These are phyloP conservation scores for Lathamus discolor DNA, from an alignment of 2,113 vertebrate species.

Conservation along the genomic window DNA sequence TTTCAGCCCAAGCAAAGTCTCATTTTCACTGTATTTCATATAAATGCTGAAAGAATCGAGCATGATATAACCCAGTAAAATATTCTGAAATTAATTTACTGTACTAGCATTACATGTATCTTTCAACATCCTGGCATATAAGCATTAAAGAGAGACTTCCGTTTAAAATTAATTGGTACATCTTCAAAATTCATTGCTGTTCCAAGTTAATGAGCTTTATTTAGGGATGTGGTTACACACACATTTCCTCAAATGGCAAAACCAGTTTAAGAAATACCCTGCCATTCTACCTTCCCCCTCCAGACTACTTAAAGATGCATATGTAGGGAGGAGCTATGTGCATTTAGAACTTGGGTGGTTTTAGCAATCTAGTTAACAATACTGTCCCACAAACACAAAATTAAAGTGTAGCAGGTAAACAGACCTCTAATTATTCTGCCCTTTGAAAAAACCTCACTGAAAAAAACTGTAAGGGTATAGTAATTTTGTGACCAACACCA, in stretches of 20 bases:
- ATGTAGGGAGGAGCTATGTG: accelerated
- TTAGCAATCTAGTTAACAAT: background rate
- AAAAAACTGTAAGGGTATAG: background rate
- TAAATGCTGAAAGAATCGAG: background rate
- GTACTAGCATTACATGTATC: background rate
- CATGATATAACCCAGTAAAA: background rate
- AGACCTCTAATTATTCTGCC: background rate
- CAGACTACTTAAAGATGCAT: background rate
- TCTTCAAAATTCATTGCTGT: background rate
- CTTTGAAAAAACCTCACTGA: background rate
- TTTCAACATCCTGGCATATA: background rate
- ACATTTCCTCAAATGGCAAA: background rate
- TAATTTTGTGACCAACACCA: background rate
- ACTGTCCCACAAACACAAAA: background rate
- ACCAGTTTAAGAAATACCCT: background rate
- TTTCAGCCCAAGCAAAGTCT: background rate
- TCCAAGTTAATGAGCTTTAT: background rate
- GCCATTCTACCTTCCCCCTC: background rate
- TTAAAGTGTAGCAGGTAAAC: background rate
- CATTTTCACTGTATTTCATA: background rate
- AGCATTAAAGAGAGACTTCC: background rate
- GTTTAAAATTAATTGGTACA: background rate
- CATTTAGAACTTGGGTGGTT: background rate
- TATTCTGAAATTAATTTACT: background rate
- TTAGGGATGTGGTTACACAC: background rate